Evolutionary conservation across 2,797 vertebrate genomes (phyloP), one percentile per base, ranked within the genome.

Genomic region (Smutsia gigantea): DNA sequence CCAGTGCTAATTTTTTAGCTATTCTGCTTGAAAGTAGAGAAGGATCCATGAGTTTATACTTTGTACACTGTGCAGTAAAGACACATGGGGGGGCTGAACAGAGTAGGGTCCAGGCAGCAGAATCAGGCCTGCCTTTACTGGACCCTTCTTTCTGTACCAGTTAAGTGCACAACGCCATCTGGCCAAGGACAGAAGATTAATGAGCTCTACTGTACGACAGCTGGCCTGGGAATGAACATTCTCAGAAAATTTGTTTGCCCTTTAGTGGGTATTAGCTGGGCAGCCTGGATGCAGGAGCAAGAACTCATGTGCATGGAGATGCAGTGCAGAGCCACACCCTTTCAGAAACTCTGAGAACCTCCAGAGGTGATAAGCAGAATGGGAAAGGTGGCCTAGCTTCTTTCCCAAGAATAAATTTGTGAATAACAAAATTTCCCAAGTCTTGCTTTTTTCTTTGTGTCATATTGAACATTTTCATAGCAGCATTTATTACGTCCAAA

Each of bases 401-500:
- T 69, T 95, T 95, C 94, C 75, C 69, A 59, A 82, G 79, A 61
- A 84, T 78, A 14, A n/a, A 42, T 53, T 72, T 46, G 0, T 42
- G 68, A 92, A 39, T 23, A 46, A 27, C 17, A 55, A 27, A 51
- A 42, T 61, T 83, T 66, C 88, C 88, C 37, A 17, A 39, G 37
- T 85, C 59, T 88, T 23, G 5, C 2, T 78, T 46, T 78, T 87
- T 29, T 21, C 23, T 81, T 68, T 79, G 69, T 42, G 15, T 81
- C 66, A 2, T 37, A 31, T 18, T 34, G 61, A 31, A 42, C 49
- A 39, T 78, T 95, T 71, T 95, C 86, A 84, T 39, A 51, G 90
- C 88, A 95, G 89, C 93, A 92, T 90, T 95, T 89, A 91, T 96
- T 86, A 72, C 27, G n/a, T 93, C 53, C 55, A 75, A 51, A 66